Conservation (phyloP, 2,113 vertebrate species). For the Nothoprocta perdicaria region DNA sequence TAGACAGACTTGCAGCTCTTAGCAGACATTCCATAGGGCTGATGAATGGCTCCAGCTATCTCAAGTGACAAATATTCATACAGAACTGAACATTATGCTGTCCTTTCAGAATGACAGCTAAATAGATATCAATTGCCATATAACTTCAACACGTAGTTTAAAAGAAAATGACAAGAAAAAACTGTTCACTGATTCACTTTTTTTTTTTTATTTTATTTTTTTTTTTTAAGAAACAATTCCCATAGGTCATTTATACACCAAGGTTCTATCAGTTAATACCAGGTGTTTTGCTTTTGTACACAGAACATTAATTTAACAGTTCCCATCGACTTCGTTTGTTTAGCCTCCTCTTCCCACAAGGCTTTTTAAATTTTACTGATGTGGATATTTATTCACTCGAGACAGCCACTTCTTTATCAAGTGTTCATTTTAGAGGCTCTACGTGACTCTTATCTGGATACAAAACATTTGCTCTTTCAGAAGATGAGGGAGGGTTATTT, state of each 20-base stretch:
- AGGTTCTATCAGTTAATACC: not conserved
- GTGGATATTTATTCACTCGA: slow-evolving; percentile 3
- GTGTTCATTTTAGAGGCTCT: not conserved
- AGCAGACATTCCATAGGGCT: not conserved
- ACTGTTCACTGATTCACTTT: not conserved
- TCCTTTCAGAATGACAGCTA: not conserved
- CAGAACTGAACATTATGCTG: not conserved
- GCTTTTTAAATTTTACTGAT: slow-evolving; percentile 16
- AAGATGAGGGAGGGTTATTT: not conserved
- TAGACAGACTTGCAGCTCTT: accelerated
- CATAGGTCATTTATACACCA: not conserved
- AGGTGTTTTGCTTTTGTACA: not conserved
- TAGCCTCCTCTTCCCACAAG: not conserved
- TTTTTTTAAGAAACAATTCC: not conserved
- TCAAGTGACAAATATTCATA: accelerated
- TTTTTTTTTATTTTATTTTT: not conserved
- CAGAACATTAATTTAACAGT: not conserved
- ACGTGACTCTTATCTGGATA: not conserved
- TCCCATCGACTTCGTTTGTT: not conserved
- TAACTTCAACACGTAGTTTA: not conserved
- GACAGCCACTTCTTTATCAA: not conserved
- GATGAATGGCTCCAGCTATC: not conserved
- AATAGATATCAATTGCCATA: not conserved
- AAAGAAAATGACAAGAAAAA: not conserved
- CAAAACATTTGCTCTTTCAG: not conserved